These are phyloP conservation scores for Paraescarpia echinospica DNA, from an alignment of 1,140 invertebrate species.

Conservation along the genomic window DNA sequence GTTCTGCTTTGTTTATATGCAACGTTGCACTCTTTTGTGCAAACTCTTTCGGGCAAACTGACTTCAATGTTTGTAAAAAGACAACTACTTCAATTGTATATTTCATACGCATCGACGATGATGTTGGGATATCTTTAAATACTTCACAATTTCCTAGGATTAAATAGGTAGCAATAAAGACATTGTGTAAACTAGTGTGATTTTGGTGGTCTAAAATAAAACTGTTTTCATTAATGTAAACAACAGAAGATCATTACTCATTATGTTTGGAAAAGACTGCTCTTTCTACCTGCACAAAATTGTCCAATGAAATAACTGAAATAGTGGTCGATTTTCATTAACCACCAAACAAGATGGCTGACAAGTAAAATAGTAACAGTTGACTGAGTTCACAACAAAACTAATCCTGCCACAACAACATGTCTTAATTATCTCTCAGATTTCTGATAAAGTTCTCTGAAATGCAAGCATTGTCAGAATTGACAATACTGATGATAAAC, in stretches of 20 bases:
- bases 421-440: not conserved
- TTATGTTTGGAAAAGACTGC: too few species aligned
- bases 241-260: too few species aligned
- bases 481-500: not conserved
- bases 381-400: not conserved
- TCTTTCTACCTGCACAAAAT: too few species aligned
- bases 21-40: not conserved
- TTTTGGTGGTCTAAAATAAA: not conserved
- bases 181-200: not conserved
- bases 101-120: too few species aligned
- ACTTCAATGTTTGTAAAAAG: not conserved
- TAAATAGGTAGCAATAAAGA: too few species aligned
- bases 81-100: too few species aligned
- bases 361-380: not conserved
- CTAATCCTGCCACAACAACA: not conserved
- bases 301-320: too few species aligned
- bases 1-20: too few species aligned
- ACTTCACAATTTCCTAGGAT: not conserved
- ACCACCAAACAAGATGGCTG: not conserved
- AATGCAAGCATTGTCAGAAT: not conserved
- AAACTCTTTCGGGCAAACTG: not conserved
- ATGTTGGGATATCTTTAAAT: too few species aligned
- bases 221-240: too few species aligned
- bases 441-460: not conserved
- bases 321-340: not conserved